Evolutionary conservation across 1,140 invertebrate species (phyloP).

Genomic region (Papilio polytes): DNA sequence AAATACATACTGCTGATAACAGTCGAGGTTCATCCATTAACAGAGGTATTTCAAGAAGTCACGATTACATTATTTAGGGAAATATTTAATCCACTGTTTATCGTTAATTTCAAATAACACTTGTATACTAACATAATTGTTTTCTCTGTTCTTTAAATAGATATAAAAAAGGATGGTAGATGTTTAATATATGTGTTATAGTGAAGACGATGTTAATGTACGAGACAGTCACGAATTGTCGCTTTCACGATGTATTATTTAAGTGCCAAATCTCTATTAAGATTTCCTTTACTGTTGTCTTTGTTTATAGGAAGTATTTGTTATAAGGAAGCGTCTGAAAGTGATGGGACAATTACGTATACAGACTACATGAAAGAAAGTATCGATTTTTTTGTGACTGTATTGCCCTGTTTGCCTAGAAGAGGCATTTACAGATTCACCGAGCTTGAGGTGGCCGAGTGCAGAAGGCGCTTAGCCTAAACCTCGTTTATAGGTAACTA

Average conservation of each 20-base stretch:
- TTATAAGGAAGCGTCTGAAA: not conserved
- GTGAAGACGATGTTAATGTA: not conserved
- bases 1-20: not conserved
- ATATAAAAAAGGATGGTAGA: not conserved
- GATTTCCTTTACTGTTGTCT: not conserved
- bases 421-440: no score
- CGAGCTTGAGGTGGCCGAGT: no score
- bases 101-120: no score
- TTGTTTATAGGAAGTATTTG: not conserved
- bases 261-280: conserved; percentile 1
- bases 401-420: no score
- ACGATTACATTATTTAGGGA: not conserved
- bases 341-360: not conserved
- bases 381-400: no score
- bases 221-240: conserved; percentile 19
- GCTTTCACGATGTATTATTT: conserved; percentile 2
- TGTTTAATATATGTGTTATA: not conserved
- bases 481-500: no score
- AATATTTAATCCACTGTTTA: not conserved
- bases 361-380: no score
- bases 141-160: not conserved
- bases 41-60: not conserved
- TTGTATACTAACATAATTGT: not conserved
- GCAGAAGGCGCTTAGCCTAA: no score
- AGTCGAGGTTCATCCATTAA: not conserved